These are phyloP conservation scores for Maccullochella peelii DNA, from an alignment of 2,113 vertebrate genomes.

Conservation along the genomic window DNA sequence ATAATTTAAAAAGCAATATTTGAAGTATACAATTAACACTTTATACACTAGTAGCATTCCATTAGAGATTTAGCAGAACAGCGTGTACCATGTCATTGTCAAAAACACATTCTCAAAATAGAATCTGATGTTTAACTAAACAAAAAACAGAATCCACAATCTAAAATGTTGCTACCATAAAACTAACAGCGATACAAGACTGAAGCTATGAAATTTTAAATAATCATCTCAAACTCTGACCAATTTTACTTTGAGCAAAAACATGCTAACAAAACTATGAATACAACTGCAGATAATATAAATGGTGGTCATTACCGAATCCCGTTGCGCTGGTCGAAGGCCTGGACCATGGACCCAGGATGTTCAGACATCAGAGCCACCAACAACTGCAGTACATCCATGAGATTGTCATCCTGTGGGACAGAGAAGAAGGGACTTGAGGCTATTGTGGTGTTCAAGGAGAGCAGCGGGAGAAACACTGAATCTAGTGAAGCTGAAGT, in stretches of 20 bases:
- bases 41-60: neutral
- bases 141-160: neutral
- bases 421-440: conserved; percentile 10
- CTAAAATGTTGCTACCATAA: neutral
- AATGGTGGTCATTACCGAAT: conserved; percentile 86
- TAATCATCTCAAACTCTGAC: neutral
- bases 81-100: neutral
- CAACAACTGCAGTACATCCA: conserved; percentile 97
- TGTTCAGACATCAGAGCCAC: conserved; percentile 98
- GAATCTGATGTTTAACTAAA: neutral
- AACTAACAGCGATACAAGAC: neutral
- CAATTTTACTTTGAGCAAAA: neutral
- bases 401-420: conserved; percentile 96
- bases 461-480: neutral
- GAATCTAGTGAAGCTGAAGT: neutral
- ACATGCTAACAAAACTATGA: neutral
- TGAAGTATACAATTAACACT: neutral
- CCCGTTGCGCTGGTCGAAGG: conserved; percentile 97
- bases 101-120: neutral
- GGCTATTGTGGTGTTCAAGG: neutral
- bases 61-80: neutral
- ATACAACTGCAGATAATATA: neutral
- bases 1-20: neutral
- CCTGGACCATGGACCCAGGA: conserved; percentile 93
- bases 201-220: neutral